These are phyloP conservation scores for Balearica regulorum DNA, from an alignment of 2,797 vertebrate genomes.

Conservation along the genomic window DNA sequence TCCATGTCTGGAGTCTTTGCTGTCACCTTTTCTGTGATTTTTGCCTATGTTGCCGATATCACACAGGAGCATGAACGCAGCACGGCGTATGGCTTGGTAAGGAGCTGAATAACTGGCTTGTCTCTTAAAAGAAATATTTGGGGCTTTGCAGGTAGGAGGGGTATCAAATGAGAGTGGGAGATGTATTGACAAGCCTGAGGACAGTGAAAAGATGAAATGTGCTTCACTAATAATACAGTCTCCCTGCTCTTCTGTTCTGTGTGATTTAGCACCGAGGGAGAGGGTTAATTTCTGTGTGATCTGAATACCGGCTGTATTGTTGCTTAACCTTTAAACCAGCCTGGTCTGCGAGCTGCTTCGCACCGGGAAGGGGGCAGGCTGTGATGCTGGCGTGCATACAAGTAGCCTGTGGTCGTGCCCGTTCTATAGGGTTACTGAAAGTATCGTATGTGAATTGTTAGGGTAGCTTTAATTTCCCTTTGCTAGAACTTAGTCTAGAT, in stretches of 20 bases:
- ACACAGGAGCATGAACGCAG: constrained; percentile 92
- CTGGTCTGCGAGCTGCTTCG: neutral
- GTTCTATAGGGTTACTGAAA: neutral
- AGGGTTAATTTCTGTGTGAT: neutral
- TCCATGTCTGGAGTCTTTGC: constrained; percentile 93
- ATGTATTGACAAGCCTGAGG: neutral
- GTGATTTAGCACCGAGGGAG: neutral
- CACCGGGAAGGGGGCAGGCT: neutral
- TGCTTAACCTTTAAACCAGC: neutral
- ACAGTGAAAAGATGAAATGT: fast-evolving
- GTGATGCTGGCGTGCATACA: neutral
- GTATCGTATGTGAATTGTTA: fast-evolving
- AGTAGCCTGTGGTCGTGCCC: neutral
- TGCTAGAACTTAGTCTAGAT: neutral
- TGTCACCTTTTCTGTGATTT: constrained; percentile 92
- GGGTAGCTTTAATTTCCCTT: neutral
- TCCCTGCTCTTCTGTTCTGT: neutral
- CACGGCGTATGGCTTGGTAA: constrained; percentile 90
- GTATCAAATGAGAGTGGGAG: neutral
- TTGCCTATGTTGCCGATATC: constrained; percentile 91
- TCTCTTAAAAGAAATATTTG: neutral
- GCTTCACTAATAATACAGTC: neutral
- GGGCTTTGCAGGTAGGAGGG: neutral
- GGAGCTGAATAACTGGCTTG: neutral
- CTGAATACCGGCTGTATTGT: neutral